phyloP scores from a whole-genome alignment of 2,797 vertebrate genomes.

The Urophycis tenuis region DNA sequence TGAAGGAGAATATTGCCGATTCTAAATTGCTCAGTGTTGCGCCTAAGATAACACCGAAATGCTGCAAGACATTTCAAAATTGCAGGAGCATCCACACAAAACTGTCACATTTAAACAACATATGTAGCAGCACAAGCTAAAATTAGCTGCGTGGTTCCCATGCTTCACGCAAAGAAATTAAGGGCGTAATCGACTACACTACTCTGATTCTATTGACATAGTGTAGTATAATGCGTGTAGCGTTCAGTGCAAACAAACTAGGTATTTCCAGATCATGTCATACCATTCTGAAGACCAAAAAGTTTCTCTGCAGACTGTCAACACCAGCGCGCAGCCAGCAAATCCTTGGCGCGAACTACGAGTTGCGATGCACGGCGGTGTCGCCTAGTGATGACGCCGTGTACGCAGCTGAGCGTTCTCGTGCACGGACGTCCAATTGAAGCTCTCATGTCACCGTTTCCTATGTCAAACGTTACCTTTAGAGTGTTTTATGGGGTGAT shows the following conservation, averaged over 20 bases:
- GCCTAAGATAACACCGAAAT: background rate
- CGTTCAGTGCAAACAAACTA: background rate
- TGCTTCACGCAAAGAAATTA: background rate
- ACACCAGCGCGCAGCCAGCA: conserved; percentile 19
- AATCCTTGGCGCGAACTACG: conserved; percentile 70
- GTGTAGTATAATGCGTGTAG: background rate
- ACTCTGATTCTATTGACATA: background rate
- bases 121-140: background rate
- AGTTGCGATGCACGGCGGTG: conserved; percentile 19
- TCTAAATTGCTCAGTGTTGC: background rate
- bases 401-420: background rate
- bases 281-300: conserved; percentile 26
- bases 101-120: conserved; percentile 4
- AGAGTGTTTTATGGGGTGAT: too few relatives aligned
- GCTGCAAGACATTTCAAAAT: background rate
- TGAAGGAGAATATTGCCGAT: background rate
- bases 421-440: too few relatives aligned
- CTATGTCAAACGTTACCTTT: too few relatives aligned
- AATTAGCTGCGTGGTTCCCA: background rate
- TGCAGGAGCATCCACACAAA: background rate
- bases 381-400: conserved; percentile 68
- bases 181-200: background rate
- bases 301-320: conserved; percentile 17
- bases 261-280: conserved; percentile 1
- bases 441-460: too few relatives aligned